A percentile compares a stretch with the other conserved stretches of the same genome.
phyloP scores from a whole-genome alignment of 2,888 invertebrate genomes.

The Glyphotaelius pellucidus region DNA sequence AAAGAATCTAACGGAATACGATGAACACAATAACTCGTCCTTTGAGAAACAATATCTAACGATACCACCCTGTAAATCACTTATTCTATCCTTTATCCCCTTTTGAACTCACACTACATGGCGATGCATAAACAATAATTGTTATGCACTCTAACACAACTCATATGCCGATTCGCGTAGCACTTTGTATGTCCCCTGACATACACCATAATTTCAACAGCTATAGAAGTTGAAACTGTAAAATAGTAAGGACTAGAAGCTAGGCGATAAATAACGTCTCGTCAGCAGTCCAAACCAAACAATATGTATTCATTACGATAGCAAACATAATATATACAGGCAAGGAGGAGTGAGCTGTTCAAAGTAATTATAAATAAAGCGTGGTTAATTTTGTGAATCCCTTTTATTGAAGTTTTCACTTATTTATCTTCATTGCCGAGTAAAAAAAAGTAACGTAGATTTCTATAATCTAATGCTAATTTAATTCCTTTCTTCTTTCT shows the following conservation, averaged over 20 bases:
- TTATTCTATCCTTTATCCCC: no score
- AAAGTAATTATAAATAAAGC: not conserved
- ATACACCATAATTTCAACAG: not conserved
- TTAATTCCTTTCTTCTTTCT: no score
- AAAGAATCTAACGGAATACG: not conserved
- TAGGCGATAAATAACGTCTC: not conserved
- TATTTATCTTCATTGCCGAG: not conserved
- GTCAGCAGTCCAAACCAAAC: not conserved
- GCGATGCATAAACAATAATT: no score
- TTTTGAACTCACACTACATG: no score
- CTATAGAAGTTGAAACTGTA: not conserved
- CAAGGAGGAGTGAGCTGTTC: not conserved
- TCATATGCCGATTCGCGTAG: not conserved
- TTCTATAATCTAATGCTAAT: no score
- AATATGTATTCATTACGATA: conserved; percentile 7
- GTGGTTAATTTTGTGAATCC: not conserved
- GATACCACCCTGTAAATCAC: no score
- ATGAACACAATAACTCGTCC: no score
- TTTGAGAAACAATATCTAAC: no score
- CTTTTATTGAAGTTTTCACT: not conserved
- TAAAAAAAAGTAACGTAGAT: no score
- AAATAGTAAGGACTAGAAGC: not conserved
- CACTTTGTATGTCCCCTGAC: not conserved
- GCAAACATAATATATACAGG: not conserved
- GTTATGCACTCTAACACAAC: no score